Base-by-base conservation (phyloP, 1,140 invertebrate species). In the Semibalanus balanoides region DNA sequence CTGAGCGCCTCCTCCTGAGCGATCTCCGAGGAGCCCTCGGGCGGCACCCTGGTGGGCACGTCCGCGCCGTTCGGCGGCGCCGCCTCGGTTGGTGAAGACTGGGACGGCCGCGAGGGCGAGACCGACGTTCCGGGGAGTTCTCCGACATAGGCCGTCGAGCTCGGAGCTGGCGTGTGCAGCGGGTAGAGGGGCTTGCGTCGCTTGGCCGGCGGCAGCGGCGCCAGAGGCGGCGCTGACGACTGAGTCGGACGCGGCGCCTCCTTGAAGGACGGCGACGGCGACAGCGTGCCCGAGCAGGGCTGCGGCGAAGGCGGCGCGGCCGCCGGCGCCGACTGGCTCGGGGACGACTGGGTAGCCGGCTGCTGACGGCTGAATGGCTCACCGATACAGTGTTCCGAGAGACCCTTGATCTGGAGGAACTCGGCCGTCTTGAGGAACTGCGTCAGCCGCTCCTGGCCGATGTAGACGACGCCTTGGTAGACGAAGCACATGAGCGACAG, bases 391-490 rank as follows among this genome's bases (percentile, higher is more conserved):
- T 77, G 80, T 78, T 81, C 82, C 74, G 88, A 88, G 70, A 90
- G 84, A 75, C 89, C 89, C 82, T 89, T 88, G 30, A 90, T 87
- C 77, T 88, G 87, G 29, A 90, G 82, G 22, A 89, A 83, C 79
- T 89, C 88, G 71, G 89, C 89, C 30, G 88, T 89, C 74, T 87
- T 87, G 74, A 90, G 83, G 81, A 90, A 89, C 78, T 87, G 87
- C 14, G 86, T 84, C 43, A 90, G 82, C 77, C 88, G 85, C 77
- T 89, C 88, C 80, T 89, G 88, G 76, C 87, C 86, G 3, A 90
- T 88, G 78, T 89, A 90, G 22, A 90, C 89, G 84, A 90, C 88
- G 72, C 86, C 86, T 78, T 84, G 83, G 79, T 87, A 87, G 83
- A 87, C 87, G 78, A 87, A 87, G 75, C 83, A 82, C 27, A 87